Evolutionary conservation across 2,797 vertebrate species (phyloP).

Genomic region (Falco berigora): DNA sequence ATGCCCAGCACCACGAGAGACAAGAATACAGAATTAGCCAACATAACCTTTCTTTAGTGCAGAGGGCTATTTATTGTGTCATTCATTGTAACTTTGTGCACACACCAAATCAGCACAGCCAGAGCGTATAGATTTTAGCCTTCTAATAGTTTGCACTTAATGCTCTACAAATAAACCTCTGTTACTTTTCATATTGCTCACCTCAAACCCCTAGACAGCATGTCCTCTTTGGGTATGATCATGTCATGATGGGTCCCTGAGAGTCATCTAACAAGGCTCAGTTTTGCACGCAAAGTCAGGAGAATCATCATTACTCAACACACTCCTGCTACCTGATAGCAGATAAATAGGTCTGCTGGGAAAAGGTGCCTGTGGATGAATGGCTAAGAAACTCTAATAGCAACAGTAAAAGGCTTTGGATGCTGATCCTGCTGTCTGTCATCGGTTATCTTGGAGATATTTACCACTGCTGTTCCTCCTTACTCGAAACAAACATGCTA

Average conservation of each 20-base stretch:
- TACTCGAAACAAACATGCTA: not conserved
- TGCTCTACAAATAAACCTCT: not conserved
- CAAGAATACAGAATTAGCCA: not conserved
- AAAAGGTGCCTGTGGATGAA: not conserved
- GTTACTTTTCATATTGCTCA: not conserved
- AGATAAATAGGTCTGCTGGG: slow-evolving; percentile 29
- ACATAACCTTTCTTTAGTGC: not conserved
- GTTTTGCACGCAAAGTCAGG: not conserved
- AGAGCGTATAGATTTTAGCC: not conserved
- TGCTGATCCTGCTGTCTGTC: not conserved
- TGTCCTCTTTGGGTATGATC: not conserved
- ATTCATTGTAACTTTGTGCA: not conserved
- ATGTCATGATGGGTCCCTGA: not conserved
- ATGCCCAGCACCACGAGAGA: not conserved
- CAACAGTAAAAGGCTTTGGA: not conserved
- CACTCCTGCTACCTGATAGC: not conserved
- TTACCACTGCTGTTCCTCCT: not conserved
- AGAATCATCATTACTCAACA: not conserved
- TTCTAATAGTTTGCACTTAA: not conserved
- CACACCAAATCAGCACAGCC: not conserved
- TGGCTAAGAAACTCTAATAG: not conserved
- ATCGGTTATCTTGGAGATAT: not conserved
- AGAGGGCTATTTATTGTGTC: not conserved
- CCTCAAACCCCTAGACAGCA: rapidly evolving
- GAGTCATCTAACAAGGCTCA: not conserved